Base-by-base conservation (phyloP, 2,888 invertebrate species). In the Labia minor region DNA sequence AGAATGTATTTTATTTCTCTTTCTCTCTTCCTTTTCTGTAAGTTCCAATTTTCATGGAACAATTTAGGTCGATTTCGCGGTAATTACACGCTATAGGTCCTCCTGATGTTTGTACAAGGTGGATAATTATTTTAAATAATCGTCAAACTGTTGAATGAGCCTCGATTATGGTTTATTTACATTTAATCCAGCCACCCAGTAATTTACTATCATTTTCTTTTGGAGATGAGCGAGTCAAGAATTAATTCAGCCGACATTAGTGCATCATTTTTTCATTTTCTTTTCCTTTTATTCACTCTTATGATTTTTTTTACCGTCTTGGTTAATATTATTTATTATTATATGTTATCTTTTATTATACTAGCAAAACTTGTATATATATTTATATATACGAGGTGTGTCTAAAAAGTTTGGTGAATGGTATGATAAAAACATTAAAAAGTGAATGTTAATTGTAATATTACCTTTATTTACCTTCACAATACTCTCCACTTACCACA, bases 61-160 rank as follows among this genome's bases (percentile, higher is more conserved):
- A 49, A 49, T 49, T 49, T 49, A 49, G 49, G 49, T 49, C 49
- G 49, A 49, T 49, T 49, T 49, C 49, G 49, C 14, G 49, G 49
- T 49, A 49, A 49, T 49, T 49, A 49, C 49, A 49, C 14, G 49
- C 14, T 49, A 49, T 26, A 14, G 49, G 16, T 16, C 49, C 49
- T 49, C 49, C 49, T 16, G 49, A 49, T 49, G 49, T 49, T 49
- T 49, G 49, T 49, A n/a, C 49, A 49, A 49, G 49, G n/a, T 3
- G 16, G 49, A 49, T 49, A 49, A 49, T 49, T 49, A 49, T 49
- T 49, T 49, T 49, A 49, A 49, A 49, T 49, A 49, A 49, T 49
- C 49, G 49, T 14, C 49, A 49, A 49, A 49, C 49, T 49, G 49
- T 49, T 49, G 49, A 14, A 6, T 49, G 49, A 49, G 49, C 14